Percentiles rank a stretch among this genome's conserved stretches.
These are phyloP conservation scores for Morelia viridis DNA, from an alignment of 2,797 vertebrate species.

Conservation along the genomic window DNA sequence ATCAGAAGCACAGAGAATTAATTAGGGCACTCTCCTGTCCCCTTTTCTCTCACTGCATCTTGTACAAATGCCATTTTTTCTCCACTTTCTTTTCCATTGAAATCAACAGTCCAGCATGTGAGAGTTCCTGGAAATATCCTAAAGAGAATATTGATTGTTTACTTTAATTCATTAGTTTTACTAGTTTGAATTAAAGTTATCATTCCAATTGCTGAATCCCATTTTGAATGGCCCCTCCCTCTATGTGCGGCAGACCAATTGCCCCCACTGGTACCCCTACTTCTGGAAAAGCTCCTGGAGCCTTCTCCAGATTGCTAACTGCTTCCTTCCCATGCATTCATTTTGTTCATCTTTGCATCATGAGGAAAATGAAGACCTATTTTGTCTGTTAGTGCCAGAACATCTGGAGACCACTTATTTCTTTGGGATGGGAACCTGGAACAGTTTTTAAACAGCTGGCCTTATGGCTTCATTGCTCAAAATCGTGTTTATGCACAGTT, in stretches of 20 bases:
- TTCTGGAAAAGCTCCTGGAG: background rate
- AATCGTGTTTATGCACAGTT: slow-evolving; percentile 49
- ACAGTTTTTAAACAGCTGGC: slow-evolving; percentile 52
- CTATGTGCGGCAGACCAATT: background rate
- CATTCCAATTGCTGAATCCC: background rate
- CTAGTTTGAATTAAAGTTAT: background rate
- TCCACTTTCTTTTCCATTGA: background rate
- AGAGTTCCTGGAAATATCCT: background rate
- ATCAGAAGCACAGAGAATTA: background rate
- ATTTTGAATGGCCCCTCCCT: background rate
- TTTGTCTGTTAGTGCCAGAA: slow-evolving; percentile 64
- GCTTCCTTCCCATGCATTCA: slow-evolving; percentile 35
- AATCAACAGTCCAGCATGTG: background rate
- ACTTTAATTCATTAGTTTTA: background rate
- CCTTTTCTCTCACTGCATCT: background rate
- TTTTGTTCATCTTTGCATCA: slow-evolving; percentile 52
- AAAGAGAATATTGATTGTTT: background rate
- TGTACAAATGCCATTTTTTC: background rate
- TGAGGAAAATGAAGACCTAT: slow-evolving; percentile 8
- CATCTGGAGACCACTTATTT: slow-evolving; percentile 68
- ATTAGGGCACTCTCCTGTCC: background rate
- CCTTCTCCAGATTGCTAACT: background rate
- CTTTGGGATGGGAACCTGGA: slow-evolving; percentile 48
- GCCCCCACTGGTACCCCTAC: background rate
- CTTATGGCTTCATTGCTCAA: slow-evolving; percentile 40